Conservation (phyloP, 2,888 invertebrate species). For the Drosophila neonasuta region DNA sequence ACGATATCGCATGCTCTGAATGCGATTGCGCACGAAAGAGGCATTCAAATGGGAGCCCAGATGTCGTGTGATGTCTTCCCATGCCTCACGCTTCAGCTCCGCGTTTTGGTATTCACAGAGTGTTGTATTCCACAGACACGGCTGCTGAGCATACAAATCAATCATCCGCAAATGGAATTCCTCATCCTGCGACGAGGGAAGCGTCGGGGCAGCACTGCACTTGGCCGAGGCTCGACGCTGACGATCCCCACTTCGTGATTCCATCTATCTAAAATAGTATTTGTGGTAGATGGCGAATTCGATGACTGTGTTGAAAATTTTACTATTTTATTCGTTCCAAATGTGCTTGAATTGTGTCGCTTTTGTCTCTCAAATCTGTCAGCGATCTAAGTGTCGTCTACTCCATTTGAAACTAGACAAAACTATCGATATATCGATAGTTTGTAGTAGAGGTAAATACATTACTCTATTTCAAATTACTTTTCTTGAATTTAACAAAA, state of each 20-base stretch:
- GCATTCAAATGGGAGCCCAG: constrained; percentile 1
- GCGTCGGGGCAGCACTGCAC: not conserved
- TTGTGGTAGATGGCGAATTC: not conserved
- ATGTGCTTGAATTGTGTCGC: not conserved
- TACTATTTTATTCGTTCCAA: not conserved
- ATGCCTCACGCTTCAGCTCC: not conserved
- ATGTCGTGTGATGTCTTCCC: not conserved
- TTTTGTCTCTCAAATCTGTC: not conserved
- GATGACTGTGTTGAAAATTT: not conserved
- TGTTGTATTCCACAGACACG: not conserved
- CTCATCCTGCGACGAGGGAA: not conserved
- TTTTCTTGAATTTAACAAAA: too few species aligned
- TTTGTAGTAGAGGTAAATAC: too few species aligned
- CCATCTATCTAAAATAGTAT: not conserved
- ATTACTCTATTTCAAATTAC: too few species aligned
- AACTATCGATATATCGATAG: too few species aligned
- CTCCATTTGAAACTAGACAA: too few species aligned
- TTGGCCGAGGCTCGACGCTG: not conserved
- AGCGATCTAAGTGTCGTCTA: not conserved
- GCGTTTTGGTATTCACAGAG: not conserved
- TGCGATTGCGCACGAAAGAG: constrained; percentile 40
- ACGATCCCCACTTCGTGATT: not conserved
- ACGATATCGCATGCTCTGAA: constrained; percentile 40
- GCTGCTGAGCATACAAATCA: not conserved
- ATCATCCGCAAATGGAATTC: not conserved